A percentile compares a stretch with the other conserved stretches of the same genome.
Conservation (phyloP, 2,113 vertebrate genomes). For the Ivindomyrus marchei region DNA sequence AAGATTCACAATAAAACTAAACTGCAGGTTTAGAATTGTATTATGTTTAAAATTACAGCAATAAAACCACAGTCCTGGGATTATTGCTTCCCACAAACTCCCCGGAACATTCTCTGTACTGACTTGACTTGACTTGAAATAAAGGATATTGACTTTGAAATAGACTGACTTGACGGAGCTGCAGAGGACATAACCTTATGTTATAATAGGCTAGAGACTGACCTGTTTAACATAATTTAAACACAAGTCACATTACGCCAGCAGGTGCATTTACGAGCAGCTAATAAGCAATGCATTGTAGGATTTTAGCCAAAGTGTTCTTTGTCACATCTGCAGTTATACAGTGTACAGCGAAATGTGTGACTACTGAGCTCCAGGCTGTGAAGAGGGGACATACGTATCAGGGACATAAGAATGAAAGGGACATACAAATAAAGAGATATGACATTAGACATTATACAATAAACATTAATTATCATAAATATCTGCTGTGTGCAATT, state of each 20-base stretch:
- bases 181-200: neutral
- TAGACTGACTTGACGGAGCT: neutral
- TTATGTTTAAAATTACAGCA: neutral
- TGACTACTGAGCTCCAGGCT: neutral
- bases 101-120: neutral
- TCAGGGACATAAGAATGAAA: neutral
- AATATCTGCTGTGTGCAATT: neutral
- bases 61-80: neutral
- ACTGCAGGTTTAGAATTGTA: neutral
- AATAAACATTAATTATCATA: neutral
- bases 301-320: neutral
- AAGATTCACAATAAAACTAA: neutral
- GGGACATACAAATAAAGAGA: neutral
- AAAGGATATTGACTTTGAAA: neutral
- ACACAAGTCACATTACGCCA: neutral
- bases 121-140: no score
- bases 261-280: neutral
- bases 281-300: neutral
- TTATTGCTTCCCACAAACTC: neutral
- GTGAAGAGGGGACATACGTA: neutral
- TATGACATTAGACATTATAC: neutral
- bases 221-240: neutral
- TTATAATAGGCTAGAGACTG: neutral
- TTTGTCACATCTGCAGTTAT: neutral
- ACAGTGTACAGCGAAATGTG: neutral